Evolutionary conservation across 2,797 vertebrate genomes (phyloP).

Genomic region (Hippoglossus hippoglossus): DNA sequence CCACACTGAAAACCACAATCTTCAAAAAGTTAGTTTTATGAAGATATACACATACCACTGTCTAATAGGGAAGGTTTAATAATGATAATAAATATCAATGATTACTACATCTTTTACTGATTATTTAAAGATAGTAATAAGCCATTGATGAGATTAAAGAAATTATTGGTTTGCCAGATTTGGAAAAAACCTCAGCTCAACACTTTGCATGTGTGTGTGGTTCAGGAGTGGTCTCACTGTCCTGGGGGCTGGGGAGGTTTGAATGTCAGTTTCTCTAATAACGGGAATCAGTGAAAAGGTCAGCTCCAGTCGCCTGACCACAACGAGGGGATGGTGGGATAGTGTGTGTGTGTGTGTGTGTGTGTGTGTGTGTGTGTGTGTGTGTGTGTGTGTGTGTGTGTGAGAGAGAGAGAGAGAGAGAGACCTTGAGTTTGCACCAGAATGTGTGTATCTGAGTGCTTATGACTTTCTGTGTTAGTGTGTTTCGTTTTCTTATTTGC

Average conservation of each 20-base stretch:
- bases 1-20: too few species aligned
- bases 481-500: constrained; percentile 51
- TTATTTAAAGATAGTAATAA: not conserved
- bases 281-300: constrained; percentile 86
- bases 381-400: constrained; percentile 39
- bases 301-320: constrained; percentile 81
- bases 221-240: constrained; percentile 70
- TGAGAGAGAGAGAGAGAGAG: constrained; percentile 26
- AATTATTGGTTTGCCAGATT: not conserved
- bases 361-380: constrained; percentile 43
- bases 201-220: constrained; percentile 23
- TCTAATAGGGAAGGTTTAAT: not conserved
- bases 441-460: constrained; percentile 32
- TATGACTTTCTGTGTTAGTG: constrained; percentile 41
- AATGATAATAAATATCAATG: not conserved
- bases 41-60: not conserved
- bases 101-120: not conserved
- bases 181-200: not conserved
- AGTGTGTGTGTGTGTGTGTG: constrained; percentile 39
- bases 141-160: not conserved
- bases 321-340: constrained; percentile 41
- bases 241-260: constrained; percentile 82
- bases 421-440: not conserved
- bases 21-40: too few species aligned
- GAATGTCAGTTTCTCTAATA: constrained; percentile 89